Evolutionary conservation across 2,888 invertebrate species (phyloP), one percentile per base, ranked within the genome.

Genomic region (Tyria jacobaeae): DNA sequence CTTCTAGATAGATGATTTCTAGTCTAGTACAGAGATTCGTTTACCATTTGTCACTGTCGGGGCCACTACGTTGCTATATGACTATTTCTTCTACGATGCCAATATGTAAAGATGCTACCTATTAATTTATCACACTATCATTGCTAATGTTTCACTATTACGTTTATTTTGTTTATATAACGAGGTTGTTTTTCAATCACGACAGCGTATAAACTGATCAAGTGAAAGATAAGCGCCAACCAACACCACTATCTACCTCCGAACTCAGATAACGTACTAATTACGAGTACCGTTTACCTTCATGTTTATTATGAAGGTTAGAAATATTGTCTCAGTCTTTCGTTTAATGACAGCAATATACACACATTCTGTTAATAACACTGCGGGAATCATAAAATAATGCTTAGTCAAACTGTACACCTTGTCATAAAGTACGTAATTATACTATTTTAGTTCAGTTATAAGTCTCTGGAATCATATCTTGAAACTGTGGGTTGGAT

Each of bases 141-240:
- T 12, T 3, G 44, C 15, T 51, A 51, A 21, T 51, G 35, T 35
- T 51, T 35, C 15, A 6, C 21, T 35, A 21, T 21, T 35, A 1
- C 14, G 14, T 21, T 10, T 5, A 24, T 21, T 21, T 35, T 21
- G 27, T 7, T 35, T 34, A 51, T 51, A 35, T 21, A 35, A 15
- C 10, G 51, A 24, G 14, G 15, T 31, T 51, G 35, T 51, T 51
- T 51, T 14, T 21, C 14, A 35, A 51, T 51, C 51, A 51, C 51
- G 35, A n/a, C 51, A 21, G 24, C 15, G 21, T 3, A 51, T 24
- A 35, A 51, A 35, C 35, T 51, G 51, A 51, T 15, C 34, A 5
- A 35, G 14, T 17, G 35, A 35, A 21, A 35, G 51, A 51, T 51
- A 51, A 51, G 7, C 14, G 24, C 35, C 21, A 6, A 12, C 15